Evolutionary conservation across 2,113 vertebrate genomes (phyloP).

Genomic region (Psittacula cyanocephala): DNA sequence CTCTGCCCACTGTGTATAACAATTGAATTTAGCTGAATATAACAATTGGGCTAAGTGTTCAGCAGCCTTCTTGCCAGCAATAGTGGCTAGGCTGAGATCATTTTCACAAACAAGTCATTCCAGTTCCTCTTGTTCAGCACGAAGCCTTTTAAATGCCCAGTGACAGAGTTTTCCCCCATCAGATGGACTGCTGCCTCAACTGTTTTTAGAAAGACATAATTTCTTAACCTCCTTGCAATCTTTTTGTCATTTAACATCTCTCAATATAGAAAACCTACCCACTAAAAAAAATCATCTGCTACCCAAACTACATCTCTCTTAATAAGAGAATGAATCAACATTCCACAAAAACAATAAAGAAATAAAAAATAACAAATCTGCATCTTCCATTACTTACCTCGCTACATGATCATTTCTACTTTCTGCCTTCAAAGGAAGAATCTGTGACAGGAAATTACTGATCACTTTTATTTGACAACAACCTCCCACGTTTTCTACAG

Average conservation of each 20-base stretch:
- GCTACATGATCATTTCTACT: background rate
- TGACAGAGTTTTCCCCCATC: background rate
- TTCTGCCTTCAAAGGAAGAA: background rate
- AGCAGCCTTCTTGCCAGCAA: background rate
- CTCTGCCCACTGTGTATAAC: background rate
- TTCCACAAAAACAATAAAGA: background rate
- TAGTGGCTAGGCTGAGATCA: background rate
- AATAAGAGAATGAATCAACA: background rate
- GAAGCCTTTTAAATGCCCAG: background rate
- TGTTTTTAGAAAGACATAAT: background rate
- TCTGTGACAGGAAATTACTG: background rate
- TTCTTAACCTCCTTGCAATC: background rate
- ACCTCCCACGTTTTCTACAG: background rate
- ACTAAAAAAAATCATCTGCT: background rate
- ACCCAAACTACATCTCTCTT: background rate
- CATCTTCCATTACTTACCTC: background rate
- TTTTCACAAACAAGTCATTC: constrained; percentile 18
- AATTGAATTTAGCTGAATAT: background rate
- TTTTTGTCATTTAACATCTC: background rate
- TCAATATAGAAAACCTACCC: background rate
- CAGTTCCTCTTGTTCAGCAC: constrained; percentile 28
- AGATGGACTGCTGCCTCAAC: background rate
- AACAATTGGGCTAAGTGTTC: background rate
- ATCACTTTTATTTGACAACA: background rate
- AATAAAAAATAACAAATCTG: background rate